A percentile compares a stretch with the other conserved stretches of the same genome.
These are phyloP conservation scores for Athalia rosae DNA, from an alignment of 2,888 invertebrate species.

Conservation along the genomic window DNA sequence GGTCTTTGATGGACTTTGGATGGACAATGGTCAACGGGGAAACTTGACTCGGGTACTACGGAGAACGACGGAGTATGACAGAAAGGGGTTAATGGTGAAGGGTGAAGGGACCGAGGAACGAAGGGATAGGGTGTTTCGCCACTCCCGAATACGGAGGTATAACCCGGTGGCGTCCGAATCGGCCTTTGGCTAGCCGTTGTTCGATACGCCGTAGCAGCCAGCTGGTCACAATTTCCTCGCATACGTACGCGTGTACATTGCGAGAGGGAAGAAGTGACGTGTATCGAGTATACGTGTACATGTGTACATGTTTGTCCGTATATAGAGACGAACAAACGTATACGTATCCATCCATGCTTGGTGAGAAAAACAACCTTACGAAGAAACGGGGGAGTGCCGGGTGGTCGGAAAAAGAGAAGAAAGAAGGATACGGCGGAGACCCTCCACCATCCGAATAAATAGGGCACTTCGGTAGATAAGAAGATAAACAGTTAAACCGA, in stretches of 20 bases:
- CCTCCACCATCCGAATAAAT: slow-evolving; percentile 11
- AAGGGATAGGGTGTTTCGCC: slow-evolving; percentile 8
- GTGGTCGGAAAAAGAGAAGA: background rate
- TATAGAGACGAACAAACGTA: too few species aligned
- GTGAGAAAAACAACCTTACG: background rate
- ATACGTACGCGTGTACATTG: slow-evolving; percentile 1
- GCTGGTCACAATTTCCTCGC: slow-evolving; percentile 14
- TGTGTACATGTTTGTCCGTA: background rate
- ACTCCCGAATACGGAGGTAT: slow-evolving; percentile 30
- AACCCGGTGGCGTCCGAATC: slow-evolving; percentile 35
- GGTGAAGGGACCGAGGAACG: background rate
- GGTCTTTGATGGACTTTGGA: slow-evolving; percentile 38
- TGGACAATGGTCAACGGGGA: slow-evolving; percentile 36
- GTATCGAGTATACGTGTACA: too few species aligned
- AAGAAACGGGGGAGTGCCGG: background rate
- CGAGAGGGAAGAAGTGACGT: too few species aligned
- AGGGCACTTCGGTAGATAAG: slow-evolving; percentile 33
- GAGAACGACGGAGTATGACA: background rate
- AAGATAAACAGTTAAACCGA: slow-evolving; percentile 37
- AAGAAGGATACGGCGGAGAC: background rate
- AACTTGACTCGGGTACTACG: background rate
- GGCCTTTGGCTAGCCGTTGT: slow-evolving; percentile 38
- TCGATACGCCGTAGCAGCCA: slow-evolving; percentile 28
- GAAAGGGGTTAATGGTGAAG: background rate
- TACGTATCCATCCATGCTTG: background rate